Percentiles rank a stretch among this genome's conserved stretches.
Evolutionary conservation across 37 sponge, comb jelly and placozoan species (phyloP).

Genomic region (Spongia lamella): DNA sequence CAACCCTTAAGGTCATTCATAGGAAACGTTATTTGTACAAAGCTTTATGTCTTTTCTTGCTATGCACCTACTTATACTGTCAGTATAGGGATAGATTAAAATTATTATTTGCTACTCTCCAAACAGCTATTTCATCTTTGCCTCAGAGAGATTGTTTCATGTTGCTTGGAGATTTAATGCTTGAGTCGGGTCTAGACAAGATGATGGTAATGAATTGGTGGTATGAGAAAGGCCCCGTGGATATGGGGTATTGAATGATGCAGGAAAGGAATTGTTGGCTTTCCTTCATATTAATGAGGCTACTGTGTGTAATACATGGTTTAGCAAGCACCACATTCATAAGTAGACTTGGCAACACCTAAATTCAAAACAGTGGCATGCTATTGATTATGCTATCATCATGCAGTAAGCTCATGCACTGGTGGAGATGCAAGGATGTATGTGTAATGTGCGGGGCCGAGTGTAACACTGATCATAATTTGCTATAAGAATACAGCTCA

Average conservation of each 20-base stretch:
- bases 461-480: slow-evolving; percentile 34
- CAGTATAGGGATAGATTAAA: background rate
- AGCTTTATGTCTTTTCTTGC: slow-evolving; percentile 14
- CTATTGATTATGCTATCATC: slow-evolving; percentile 34
- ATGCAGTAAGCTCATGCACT: slow-evolving; percentile 5
- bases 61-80: slow-evolving; percentile 27
- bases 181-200: slow-evolving; percentile 17
- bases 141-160: slow-evolving; percentile 9
- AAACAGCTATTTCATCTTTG: slow-evolving; percentile 12
- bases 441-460: slow-evolving; percentile 20
- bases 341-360: too few relatives aligned
- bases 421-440: slow-evolving; percentile 24
- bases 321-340: slow-evolving; percentile 35
- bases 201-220: slow-evolving; percentile 11
- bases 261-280: slow-evolving; percentile 21
- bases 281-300: slow-evolving; percentile 29
- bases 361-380: slow-evolving; percentile 32
- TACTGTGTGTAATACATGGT: slow-evolving; percentile 44
- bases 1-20: background rate
- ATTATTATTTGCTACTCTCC: slow-evolving; percentile 3
- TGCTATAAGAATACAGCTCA: too few relatives aligned
- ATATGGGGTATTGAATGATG: slow-evolving; percentile 12
- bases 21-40: too few relatives aligned
- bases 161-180: slow-evolving; percentile 22
- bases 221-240: slow-evolving; percentile 25